Conservation (phyloP, 2,113 vertebrate species). For the Daphoenositta chrysoptera region DNA sequence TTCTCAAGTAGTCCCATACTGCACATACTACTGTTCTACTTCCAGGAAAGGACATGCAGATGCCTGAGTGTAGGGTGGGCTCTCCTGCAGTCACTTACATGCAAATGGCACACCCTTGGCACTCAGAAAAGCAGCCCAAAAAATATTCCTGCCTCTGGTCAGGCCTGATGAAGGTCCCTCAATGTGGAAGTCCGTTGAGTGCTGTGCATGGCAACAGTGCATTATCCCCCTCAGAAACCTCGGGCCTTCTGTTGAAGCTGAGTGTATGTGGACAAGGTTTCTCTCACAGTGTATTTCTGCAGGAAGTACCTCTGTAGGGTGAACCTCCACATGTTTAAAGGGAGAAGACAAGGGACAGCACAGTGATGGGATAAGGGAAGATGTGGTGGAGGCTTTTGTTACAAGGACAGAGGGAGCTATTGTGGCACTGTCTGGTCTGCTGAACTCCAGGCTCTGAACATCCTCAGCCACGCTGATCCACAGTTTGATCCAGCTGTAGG, state of each 20-base stretch:
- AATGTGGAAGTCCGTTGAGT: neutral
- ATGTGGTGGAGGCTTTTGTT: conserved; percentile 35
- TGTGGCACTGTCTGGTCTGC: neutral
- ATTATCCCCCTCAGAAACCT: neutral
- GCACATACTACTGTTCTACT: neutral
- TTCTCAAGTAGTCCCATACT: neutral
- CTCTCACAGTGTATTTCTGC: neutral
- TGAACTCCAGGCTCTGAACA: neutral
- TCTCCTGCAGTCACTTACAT: neutral
- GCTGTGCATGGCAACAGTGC: neutral
- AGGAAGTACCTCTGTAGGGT: neutral
- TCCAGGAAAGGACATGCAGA: neutral
- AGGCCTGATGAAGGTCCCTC: neutral
- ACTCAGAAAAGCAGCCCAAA: neutral
- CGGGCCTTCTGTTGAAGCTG: neutral
- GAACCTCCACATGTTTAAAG: neutral
- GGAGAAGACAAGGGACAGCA: neutral
- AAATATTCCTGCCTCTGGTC: neutral
- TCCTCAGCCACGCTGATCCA: neutral
- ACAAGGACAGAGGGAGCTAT: conserved; percentile 16
- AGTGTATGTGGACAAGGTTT: neutral
- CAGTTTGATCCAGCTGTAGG: neutral
- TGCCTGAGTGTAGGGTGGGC: neutral
- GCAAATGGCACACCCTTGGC: neutral
- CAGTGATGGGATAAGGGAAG: neutral